Evolutionary conservation across 2,888 invertebrate species (phyloP).

Genomic region (Dione juno): DNA sequence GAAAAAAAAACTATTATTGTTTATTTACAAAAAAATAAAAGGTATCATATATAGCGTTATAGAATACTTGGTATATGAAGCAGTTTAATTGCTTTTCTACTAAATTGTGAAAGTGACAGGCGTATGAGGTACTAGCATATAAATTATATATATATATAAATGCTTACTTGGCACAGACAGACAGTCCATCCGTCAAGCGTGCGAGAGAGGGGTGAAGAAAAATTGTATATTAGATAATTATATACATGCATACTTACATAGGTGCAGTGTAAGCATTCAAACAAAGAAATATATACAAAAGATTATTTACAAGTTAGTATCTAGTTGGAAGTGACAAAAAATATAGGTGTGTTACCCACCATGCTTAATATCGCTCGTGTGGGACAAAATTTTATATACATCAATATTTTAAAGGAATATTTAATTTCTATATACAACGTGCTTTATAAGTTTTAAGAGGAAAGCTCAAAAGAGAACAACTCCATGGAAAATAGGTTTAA

Average conservation of each 20-base stretch:
- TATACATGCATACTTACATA: constrained; percentile 43
- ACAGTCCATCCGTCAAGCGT: constrained; percentile 49
- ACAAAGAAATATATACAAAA: constrained; percentile 27
- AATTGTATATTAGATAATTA: constrained; percentile 44
- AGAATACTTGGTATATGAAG: constrained; percentile 22
- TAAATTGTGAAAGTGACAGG: constrained; percentile 6
- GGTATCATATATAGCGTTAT: constrained; percentile 12
- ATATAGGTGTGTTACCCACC: constrained; percentile 7
- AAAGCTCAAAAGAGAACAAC: background rate
- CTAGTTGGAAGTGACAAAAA: background rate
- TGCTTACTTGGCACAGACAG: constrained; percentile 52
- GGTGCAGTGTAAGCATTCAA: constrained; percentile 39
- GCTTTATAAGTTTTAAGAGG: background rate
- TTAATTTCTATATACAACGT: background rate
- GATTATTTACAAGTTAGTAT: constrained; percentile 11
- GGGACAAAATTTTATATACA: background rate
- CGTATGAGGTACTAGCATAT: constrained; percentile 13
- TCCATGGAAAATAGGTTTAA: constrained; percentile 15
- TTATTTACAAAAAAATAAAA: background rate
- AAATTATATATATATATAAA: constrained; percentile 34
- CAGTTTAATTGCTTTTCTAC: constrained; percentile 4
- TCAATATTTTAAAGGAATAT: background rate
- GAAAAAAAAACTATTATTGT: background rate
- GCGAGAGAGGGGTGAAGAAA: constrained; percentile 46
- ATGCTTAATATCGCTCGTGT: background rate